phyloP scores from a whole-genome alignment of 2,113 vertebrate species.

The Neotoma lepida region DNA sequence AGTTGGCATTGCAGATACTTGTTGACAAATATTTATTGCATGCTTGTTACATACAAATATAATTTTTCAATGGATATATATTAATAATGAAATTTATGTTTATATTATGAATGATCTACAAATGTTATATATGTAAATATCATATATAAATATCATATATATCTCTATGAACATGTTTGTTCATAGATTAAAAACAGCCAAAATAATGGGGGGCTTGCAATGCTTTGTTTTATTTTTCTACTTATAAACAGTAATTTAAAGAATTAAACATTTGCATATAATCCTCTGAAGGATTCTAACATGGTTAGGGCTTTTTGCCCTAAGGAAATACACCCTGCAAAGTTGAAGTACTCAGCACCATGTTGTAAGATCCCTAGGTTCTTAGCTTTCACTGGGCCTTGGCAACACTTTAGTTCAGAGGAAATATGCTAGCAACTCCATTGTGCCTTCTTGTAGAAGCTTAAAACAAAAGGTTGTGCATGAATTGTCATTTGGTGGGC shows the following conservation, averaged over 20 bases:
- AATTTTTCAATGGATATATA: neutral
- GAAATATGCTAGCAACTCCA: neutral
- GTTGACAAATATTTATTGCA: constrained; percentile 8
- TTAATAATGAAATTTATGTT: neutral
- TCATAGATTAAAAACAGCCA: neutral
- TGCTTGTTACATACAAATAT: neutral
- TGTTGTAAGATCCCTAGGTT: neutral
- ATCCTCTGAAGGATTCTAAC: neutral
- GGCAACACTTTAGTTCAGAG: neutral
- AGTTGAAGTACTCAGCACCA: neutral
- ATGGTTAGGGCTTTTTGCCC: neutral
- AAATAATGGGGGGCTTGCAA: neutral
- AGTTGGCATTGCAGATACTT: constrained; percentile 4
- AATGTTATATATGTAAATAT: neutral
- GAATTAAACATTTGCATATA: neutral
- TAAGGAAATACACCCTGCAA: neutral
- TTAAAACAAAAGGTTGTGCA: neutral
- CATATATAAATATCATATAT: too few relatives aligned
- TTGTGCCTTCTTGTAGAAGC: neutral
- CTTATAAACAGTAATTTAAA: constrained; percentile 1
- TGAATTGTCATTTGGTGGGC: neutral
- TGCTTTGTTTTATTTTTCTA: neutral
- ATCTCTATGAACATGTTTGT: neutral
- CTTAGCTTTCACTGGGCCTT: constrained; percentile 1
- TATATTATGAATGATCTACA: neutral